phyloP scores from a whole-genome alignment of 1,140 invertebrate species.

The Cepaea nemoralis region DNA sequence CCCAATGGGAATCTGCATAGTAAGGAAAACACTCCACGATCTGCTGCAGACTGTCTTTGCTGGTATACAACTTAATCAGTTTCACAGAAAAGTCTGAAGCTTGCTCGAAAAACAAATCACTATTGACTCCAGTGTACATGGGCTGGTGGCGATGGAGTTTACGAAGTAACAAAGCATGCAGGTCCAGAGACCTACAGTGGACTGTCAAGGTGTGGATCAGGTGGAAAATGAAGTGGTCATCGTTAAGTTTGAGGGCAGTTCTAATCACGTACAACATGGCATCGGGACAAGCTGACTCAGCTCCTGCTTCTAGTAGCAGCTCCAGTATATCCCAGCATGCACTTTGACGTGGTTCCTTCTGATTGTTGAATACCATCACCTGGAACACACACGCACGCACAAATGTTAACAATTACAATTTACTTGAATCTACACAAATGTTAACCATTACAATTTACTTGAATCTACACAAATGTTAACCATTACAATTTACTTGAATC shows the following conservation, averaged over 20 bases:
- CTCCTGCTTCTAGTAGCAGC: conserved; percentile 50
- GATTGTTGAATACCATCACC: conserved; percentile 57
- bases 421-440: no score
- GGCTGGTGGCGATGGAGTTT: conserved; percentile 60
- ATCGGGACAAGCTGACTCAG: conserved; percentile 52
- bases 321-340: conserved; percentile 57
- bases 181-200: conserved; percentile 41
- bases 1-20: conserved; percentile 58
- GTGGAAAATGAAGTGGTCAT: conserved; percentile 50
- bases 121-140: conserved; percentile 47
- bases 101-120: conserved; percentile 45
- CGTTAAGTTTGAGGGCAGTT: conserved; percentile 54
- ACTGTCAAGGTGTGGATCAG: conserved; percentile 46
- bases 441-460: no score
- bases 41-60: conserved; percentile 39
- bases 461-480: no score
- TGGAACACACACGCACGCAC: conserved; percentile 3
- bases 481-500: no score
- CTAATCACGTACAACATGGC: conserved; percentile 60
- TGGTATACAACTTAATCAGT: conserved; percentile 45
- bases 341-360: conserved; percentile 49
- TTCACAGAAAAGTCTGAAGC: conserved; percentile 54
- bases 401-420: no score
- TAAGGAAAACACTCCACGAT: conserved; percentile 52
- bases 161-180: conserved; percentile 51